Evolutionary conservation across 2,797 vertebrate genomes (phyloP).

Genomic region (Todus mexicanus): DNA sequence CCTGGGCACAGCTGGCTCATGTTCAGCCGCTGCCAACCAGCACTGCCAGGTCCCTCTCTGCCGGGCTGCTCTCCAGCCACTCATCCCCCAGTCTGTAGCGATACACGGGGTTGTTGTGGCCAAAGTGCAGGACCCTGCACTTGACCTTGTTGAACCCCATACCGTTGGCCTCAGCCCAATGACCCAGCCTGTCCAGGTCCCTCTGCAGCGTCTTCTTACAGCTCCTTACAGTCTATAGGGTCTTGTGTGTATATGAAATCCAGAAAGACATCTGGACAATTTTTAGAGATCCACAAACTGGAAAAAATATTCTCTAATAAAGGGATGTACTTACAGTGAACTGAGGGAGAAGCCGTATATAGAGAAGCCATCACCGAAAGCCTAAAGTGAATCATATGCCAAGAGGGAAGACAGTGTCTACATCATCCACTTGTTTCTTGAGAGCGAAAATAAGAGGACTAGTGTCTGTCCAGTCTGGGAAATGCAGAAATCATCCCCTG

Average conservation of each 20-base stretch:
- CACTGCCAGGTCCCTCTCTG: too few relatives aligned
- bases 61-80: too few relatives aligned
- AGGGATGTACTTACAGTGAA: not conserved
- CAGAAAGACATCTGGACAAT: not conserved
- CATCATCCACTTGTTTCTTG: not conserved
- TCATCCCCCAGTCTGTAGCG: too few relatives aligned
- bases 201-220: too few relatives aligned
- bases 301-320: not conserved
- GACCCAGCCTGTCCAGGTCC: too few relatives aligned
- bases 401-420: not conserved
- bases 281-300: not conserved
- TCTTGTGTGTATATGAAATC: not conserved
- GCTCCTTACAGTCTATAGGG: not conserved
- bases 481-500: not conserved
- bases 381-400: not conserved
- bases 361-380: not conserved
- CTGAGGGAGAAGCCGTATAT: not conserved
- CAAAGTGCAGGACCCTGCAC: too few relatives aligned
- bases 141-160: too few relatives aligned
- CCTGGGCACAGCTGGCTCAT: too few relatives aligned
- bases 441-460: not conserved
- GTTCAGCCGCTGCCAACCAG: too few relatives aligned
- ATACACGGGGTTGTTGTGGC: too few relatives aligned
- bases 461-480: not conserved
- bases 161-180: too few relatives aligned